Conservation (phyloP, 2,888 invertebrate genomes). For the Phrixothrix hirtus region DNA sequence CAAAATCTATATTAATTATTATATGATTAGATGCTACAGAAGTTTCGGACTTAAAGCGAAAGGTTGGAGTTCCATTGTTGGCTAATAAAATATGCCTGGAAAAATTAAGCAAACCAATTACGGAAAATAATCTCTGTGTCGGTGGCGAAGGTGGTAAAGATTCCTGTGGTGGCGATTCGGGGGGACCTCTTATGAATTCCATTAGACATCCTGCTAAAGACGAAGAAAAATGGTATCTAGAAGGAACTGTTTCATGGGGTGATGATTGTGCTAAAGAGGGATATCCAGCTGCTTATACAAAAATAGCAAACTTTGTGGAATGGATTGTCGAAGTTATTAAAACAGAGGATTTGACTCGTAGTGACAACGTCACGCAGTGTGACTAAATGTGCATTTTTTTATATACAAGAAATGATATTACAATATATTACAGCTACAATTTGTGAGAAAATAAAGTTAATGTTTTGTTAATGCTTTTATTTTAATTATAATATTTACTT, state of each 20-base stretch:
- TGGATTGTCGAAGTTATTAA: conserved; percentile 8
- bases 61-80: conserved; percentile 13
- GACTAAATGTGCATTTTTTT: too few species aligned
- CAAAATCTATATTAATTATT: too few species aligned
- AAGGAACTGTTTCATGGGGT: conserved; percentile 72
- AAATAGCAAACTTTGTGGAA: conserved; percentile 5
- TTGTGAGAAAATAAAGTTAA: too few species aligned
- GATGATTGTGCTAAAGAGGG: conserved; percentile 7
- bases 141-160: conserved; percentile 49
- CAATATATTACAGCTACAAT: too few species aligned
- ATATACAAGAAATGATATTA: too few species aligned
- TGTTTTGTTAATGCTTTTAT: too few species aligned
- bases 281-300: conserved; percentile 14
- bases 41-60: conserved; percentile 12
- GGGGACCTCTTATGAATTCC: conserved; percentile 15
- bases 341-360: too few species aligned
- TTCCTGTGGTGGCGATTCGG: conserved; percentile 19
- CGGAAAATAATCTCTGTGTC: conserved; percentile 9
- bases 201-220: not conserved
- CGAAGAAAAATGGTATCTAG: conserved; percentile 57
- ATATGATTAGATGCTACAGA: not conserved
- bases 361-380: too few species aligned
- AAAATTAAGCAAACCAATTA: conserved; percentile 39
- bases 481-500: too few species aligned
- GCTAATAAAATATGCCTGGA: not conserved